These are phyloP conservation scores for Seira musarum DNA, from an alignment of 2,888 invertebrate species.

Conservation along the genomic window DNA sequence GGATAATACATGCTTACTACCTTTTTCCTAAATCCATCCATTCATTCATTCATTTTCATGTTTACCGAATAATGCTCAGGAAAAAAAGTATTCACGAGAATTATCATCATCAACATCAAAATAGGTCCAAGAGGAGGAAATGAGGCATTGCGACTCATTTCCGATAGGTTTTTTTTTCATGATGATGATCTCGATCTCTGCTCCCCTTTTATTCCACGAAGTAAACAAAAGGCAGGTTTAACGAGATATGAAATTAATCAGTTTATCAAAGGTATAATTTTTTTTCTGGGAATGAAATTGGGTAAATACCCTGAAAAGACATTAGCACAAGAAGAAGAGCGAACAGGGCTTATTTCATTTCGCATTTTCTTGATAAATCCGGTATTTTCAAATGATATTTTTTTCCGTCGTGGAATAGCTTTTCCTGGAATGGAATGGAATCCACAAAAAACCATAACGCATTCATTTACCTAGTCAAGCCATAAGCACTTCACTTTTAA, in stretches of 20 bases:
- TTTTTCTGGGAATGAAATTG: not conserved
- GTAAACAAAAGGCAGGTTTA: slow-evolving; percentile 3
- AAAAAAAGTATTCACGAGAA: slow-evolving; percentile 31
- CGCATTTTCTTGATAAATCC: slow-evolving; percentile 7
- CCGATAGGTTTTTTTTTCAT: slow-evolving; percentile 47
- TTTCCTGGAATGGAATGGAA: not conserved
- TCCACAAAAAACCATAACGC: not conserved
- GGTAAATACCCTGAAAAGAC: not conserved
- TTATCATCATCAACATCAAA: slow-evolving; percentile 26
- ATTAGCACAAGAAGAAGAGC: no score
- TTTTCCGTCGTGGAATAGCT: not conserved
- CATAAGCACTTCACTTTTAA: not conserved
- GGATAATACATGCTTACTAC: slow-evolving; percentile 22
- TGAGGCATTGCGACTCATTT: slow-evolving; percentile 63
- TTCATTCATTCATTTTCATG: slow-evolving; percentile 25
- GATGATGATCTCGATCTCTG: slow-evolving; percentile 25
- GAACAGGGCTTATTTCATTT: slow-evolving; percentile 8
- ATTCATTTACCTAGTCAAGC: slow-evolving; percentile 2
- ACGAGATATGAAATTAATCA: slow-evolving; percentile 17
- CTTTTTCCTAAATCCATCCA: not conserved
- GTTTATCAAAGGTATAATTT: slow-evolving; percentile 16
- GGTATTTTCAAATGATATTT: not conserved
- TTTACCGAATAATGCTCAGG: slow-evolving; percentile 35
- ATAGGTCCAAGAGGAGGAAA: slow-evolving; percentile 52
- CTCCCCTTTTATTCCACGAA: slow-evolving; percentile 15